Percentiles rank a stretch among this genome's conserved stretches.
Conservation (phyloP, 2,888 invertebrate species). For the Parochlus steinenii region DNA sequence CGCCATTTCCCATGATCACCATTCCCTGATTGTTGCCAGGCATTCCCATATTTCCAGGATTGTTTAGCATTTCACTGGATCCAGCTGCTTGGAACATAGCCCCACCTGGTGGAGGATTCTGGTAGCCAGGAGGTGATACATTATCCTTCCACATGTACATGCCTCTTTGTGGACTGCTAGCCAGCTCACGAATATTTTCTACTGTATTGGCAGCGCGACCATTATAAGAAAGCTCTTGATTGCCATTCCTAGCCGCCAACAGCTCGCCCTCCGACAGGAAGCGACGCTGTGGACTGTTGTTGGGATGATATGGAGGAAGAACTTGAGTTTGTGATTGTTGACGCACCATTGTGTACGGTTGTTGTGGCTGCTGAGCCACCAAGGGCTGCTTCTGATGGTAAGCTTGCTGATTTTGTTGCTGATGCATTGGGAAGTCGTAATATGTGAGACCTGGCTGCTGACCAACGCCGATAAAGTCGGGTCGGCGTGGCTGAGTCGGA, state of each 20-base stretch:
- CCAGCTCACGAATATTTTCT: conserved; percentile 75
- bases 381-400: conserved; percentile 29
- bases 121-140: conserved; percentile 48
- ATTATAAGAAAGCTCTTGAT: conserved; percentile 41
- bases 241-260: conserved; percentile 39
- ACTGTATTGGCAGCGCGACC: conserved; percentile 54
- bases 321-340: conserved; percentile 24
- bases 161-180: conserved; percentile 71
- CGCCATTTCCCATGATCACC: no score
- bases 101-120: conserved; percentile 21
- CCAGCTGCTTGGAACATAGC: conserved; percentile 22
- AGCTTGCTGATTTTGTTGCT: conserved; percentile 22
- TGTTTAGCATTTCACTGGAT: conserved; percentile 24
- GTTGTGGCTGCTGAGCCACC: conserved; percentile 27
- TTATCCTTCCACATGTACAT: conserved; percentile 62
- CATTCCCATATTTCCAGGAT: conserved; percentile 2
- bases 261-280: conserved; percentile 73
- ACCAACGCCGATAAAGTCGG: conserved; percentile 67
- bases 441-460: conserved; percentile 27
- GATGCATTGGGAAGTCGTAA: conserved; percentile 26
- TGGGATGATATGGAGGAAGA: conserved; percentile 17
- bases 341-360: conserved; percentile 20
- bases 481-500: conserved; percentile 75
- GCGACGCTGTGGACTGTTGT: conserved; percentile 53
- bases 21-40: conserved; percentile 16